Evolutionary conservation across 2,888 invertebrate genomes (phyloP).

Genomic region (Caenorhabditis afra): DNA sequence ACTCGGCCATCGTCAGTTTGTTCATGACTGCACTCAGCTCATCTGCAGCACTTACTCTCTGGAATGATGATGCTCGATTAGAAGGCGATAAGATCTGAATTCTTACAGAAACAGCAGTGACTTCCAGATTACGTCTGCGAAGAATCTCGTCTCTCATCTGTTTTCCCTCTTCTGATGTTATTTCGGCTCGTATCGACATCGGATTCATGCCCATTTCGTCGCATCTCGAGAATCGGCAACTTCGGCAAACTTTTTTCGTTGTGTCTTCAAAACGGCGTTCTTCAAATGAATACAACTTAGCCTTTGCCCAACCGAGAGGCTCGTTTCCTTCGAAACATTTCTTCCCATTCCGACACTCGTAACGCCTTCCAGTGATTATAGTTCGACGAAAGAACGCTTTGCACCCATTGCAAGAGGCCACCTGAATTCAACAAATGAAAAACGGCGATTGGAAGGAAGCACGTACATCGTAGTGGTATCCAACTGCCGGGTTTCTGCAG

Average conservation of each 20-base stretch:
- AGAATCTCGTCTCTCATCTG: conserved; percentile 11
- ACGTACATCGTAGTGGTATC: conserved; percentile 68
- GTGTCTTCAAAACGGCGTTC: not conserved
- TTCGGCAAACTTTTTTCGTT: conserved; percentile 15
- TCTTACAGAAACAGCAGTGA: not conserved
- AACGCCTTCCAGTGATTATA: conserved; percentile 27
- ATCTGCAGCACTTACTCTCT: conserved; percentile 1
- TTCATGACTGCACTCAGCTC: not conserved
- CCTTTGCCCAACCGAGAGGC: not conserved
- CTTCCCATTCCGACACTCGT: conserved; percentile 14
- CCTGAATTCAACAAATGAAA: conserved; percentile 27
- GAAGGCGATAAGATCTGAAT: not conserved
- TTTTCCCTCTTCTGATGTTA: conserved; percentile 13
- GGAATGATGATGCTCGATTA: not conserved
- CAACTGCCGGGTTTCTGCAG: conserved; percentile 63
- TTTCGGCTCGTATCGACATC: conserved; percentile 14
- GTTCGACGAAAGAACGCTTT: conserved; percentile 56
- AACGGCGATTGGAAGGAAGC: not conserved
- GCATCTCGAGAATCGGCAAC: conserved; percentile 41
- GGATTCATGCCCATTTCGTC: conserved; percentile 49
- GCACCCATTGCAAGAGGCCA: conserved; percentile 62
- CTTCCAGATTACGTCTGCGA: not conserved
- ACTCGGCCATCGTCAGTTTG: conserved; percentile 11
- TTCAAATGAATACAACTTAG: too few relatives aligned
- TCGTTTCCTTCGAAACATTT: conserved; percentile 32